These are phyloP conservation scores for Esox lucius DNA, from an alignment of 2,797 vertebrate species.

Conservation along the genomic window DNA sequence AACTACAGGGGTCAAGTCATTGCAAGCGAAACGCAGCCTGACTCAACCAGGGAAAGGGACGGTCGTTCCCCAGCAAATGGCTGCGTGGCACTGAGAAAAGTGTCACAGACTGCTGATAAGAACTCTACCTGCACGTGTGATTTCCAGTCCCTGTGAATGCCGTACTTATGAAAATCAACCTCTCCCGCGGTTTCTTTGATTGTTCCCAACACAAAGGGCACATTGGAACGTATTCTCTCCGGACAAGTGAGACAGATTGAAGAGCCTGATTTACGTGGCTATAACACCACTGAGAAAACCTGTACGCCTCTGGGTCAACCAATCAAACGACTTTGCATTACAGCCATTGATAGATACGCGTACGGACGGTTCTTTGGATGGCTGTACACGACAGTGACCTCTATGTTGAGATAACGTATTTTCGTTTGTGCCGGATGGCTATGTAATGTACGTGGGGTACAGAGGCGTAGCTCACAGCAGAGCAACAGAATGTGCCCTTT, in stretches of 20 bases:
- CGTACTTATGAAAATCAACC: constrained; percentile 23
- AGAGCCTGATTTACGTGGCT: neutral
- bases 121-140: neutral
- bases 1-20: too few relatives aligned
- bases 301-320: neutral
- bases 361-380: neutral
- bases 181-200: constrained; percentile 34
- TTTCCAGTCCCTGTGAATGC: neutral
- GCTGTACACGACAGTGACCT: neutral
- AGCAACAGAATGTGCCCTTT: constrained; percentile 21
- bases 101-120: neutral
- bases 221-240: constrained; percentile 23
- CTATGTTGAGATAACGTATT: neutral
- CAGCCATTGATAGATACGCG: neutral
- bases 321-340: neutral
- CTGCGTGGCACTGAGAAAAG: too few relatives aligned
- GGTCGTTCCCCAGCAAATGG: too few relatives aligned
- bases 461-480: neutral
- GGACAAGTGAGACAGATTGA: neutral
- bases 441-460: neutral
- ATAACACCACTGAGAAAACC: constrained; percentile 6
- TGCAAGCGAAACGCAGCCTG: too few relatives aligned
- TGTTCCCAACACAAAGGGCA: constrained; percentile 38
- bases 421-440: neutral
- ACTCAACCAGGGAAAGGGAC: too few relatives aligned